Conservation (phyloP, 2,888 invertebrate genomes). For the Aspidiotus destructor region DNA sequence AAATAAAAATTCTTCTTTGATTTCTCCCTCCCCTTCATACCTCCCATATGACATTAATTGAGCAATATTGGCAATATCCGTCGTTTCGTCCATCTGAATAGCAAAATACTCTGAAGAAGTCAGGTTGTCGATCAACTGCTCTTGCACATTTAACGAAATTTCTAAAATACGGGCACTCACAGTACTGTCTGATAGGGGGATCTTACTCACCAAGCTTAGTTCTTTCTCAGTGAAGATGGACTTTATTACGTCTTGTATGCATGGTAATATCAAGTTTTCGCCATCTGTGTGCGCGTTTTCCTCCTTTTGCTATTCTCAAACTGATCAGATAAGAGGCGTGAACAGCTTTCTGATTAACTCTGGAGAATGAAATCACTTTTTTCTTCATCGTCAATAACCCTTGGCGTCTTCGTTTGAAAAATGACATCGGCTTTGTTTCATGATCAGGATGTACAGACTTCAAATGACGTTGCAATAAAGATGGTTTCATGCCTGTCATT, state of each 20-base stretch:
- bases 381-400: slow-evolving; percentile 1
- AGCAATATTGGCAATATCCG: slow-evolving; percentile 21
- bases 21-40: slow-evolving; percentile 32
- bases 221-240: neutral
- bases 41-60: slow-evolving; percentile 35
- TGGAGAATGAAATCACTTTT: neutral
- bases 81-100: slow-evolving; percentile 22
- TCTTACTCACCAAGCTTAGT: neutral
- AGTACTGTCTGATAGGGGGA: slow-evolving; percentile 5
- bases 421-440: slow-evolving; percentile 1
- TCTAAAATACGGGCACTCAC: slow-evolving; percentile 10
- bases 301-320: neutral
- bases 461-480: neutral
- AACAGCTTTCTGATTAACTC: neutral
- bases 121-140: slow-evolving; percentile 17
- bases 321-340: slow-evolving; percentile 1
- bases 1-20: slow-evolving; percentile 36
- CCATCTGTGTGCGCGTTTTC: neutral
- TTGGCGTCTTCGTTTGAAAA: neutral
- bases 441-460: neutral
- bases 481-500: neutral
- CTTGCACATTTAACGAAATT: slow-evolving; percentile 13
- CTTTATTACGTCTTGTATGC: neutral
- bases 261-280: neutral
- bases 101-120: slow-evolving; percentile 22